A percentile compares a stretch with the other conserved stretches of the same genome.
phyloP scores from a whole-genome alignment of 2,888 invertebrate genomes.

The Eurytoma californica region DNA sequence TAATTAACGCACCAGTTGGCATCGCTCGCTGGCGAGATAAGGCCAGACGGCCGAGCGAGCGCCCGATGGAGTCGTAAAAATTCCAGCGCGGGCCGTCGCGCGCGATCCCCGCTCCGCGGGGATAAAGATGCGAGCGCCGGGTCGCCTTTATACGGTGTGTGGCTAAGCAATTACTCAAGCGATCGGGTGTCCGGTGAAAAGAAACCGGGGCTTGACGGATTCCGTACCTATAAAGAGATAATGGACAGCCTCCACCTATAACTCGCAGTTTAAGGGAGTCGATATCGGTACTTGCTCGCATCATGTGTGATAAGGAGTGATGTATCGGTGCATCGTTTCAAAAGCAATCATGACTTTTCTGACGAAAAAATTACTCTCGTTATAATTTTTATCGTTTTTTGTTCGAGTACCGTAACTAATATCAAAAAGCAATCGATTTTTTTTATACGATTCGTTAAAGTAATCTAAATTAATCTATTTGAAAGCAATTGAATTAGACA shows the following conservation, averaged over 20 bases:
- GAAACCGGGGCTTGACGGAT: conserved; percentile 14
- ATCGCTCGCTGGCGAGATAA: conserved; percentile 25
- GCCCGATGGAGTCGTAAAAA: conserved; percentile 48
- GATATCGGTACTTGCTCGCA: too few species aligned
- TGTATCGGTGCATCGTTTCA: too few species aligned
- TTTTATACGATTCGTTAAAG: too few species aligned
- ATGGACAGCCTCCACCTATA: conserved; percentile 25
- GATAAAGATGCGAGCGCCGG: conserved; percentile 29
- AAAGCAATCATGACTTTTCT: too few species aligned
- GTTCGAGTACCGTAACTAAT: too few species aligned
- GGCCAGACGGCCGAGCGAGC: conserved; percentile 29
- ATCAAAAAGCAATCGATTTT: too few species aligned
- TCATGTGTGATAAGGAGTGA: too few species aligned
- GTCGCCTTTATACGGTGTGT: conserved; percentile 11
- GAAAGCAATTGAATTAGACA: too few species aligned
- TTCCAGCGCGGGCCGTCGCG: conserved; percentile 20
- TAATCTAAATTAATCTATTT: too few species aligned
- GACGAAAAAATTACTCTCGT: too few species aligned
- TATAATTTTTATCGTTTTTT: too few species aligned
- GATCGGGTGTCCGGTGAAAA: neutral
- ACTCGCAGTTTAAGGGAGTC: neutral
- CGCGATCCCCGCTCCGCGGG: neutral
- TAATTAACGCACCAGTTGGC: conserved; percentile 39
- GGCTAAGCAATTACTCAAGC: neutral
- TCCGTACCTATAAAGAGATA: conserved; percentile 7